Conservation (phyloP, 1,140 invertebrate species). For the Drosophila elegans region DNA sequence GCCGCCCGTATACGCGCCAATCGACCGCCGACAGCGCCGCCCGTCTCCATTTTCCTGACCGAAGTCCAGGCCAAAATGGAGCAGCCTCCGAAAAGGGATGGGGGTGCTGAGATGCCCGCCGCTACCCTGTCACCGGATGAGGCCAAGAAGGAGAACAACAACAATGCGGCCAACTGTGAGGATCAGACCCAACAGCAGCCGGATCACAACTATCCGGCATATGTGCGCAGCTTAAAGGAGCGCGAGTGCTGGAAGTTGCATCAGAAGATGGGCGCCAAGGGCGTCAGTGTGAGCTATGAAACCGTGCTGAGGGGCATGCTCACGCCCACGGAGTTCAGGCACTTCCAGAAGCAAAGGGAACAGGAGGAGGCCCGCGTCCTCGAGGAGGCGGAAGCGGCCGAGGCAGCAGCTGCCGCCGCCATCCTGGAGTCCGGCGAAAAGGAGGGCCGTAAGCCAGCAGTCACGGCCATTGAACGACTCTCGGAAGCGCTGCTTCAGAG, state of each 20-base stretch:
- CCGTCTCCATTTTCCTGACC: conserved; percentile 78
- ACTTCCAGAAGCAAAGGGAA: conserved; percentile 85
- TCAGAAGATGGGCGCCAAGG: conserved; percentile 89
- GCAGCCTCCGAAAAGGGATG: conserved; percentile 24
- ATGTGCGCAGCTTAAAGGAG: conserved; percentile 86
- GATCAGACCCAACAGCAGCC: conserved; percentile 40
- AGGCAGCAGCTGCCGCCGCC: conserved; percentile 42
- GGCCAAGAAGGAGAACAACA: conserved; percentile 74
- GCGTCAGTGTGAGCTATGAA: conserved; percentile 89
- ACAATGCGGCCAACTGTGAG: conserved; percentile 66
- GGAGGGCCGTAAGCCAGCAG: conserved; percentile 50
- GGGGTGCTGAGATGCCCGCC: neutral
- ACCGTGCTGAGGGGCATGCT: conserved; percentile 90
- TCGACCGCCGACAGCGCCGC: conserved; percentile 81
- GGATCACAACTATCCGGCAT: conserved; percentile 73
- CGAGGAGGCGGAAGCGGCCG: conserved; percentile 64
- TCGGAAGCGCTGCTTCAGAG: conserved; percentile 68
- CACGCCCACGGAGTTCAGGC: conserved; percentile 89
- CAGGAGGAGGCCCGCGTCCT: conserved; percentile 71
- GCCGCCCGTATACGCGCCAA: conserved; percentile 79
- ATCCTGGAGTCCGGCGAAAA: conserved; percentile 46
- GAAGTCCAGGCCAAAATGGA: conserved; percentile 47
- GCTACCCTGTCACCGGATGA: conserved; percentile 44
- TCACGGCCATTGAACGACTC: conserved; percentile 71
- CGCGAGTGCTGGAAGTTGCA: conserved; percentile 90